Percentiles rank a stretch among this genome's conserved stretches.
phyloP scores from a whole-genome alignment of 2,888 invertebrate genomes.

The Pimpla rufipes region DNA sequence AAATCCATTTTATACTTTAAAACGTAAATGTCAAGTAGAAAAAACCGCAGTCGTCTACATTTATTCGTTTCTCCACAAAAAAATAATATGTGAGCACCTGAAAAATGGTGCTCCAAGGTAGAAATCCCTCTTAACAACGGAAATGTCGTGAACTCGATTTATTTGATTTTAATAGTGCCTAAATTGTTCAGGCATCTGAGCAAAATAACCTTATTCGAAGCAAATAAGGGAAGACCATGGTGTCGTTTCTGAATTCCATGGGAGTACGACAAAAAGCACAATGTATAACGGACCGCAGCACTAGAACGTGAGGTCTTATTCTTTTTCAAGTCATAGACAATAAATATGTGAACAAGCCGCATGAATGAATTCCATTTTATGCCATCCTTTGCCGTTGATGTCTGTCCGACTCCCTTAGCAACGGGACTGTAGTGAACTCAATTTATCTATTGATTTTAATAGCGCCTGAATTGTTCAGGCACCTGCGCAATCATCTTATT shows the following conservation, averaged over 20 bases:
- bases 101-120: too few relatives aligned
- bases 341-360: not conserved
- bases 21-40: too few relatives aligned
- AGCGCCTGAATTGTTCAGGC: constrained; percentile 13
- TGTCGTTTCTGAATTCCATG: constrained; percentile 35
- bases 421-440: not conserved
- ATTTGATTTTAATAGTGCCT: too few relatives aligned
- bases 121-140: too few relatives aligned
- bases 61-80: too few relatives aligned
- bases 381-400: not conserved
- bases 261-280: not conserved
- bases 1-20: too few relatives aligned
- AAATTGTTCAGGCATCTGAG: too few relatives aligned
- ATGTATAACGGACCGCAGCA: constrained; percentile 1
- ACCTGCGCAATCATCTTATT: constrained; percentile 18
- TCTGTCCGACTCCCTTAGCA: not conserved
- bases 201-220: too few relatives aligned
- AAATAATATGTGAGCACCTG: too few relatives aligned
- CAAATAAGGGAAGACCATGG: too few relatives aligned
- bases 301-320: constrained; percentile 5
- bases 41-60: too few relatives aligned
- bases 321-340: not conserved
- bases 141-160: too few relatives aligned
- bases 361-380: not conserved
- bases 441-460: constrained; percentile 29